Base-by-base conservation (phyloP, 2,113 vertebrate species). In the Alaudala cheleensis region DNA sequence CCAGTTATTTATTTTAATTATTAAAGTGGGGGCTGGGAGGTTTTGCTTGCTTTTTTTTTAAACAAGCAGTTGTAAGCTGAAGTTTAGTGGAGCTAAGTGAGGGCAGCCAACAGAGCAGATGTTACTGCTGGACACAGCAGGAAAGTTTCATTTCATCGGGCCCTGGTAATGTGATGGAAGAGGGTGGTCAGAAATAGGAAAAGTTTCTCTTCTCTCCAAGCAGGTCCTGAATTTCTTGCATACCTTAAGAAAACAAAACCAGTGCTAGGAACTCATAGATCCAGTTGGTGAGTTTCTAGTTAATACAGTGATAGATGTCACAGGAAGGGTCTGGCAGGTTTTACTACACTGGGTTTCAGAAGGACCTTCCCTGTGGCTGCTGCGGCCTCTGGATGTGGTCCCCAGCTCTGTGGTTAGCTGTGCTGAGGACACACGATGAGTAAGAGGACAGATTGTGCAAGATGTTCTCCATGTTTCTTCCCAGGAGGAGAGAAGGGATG, bases 381-480 rank as follows among this genome's bases (percentile, higher is more conserved):
- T 88, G 60, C 0, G 2, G 76, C 28, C 54, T 77, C 92, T 94
- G 88, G 95, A 88, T 62, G 31, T 56, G 51, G 51, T 94, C 79
- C 49, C 33, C 67, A 74, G 64, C 72, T 90, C 90, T 93, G 92
- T 91, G 93, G 93, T 91, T 49, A 92, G 51, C 74, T 86, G 39
- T 70, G 71, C 47, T 66, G 72, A 72, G 84, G 85, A 80, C 71
- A 81, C 42, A 54, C 33, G 45, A 15, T 88, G 91, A 97, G 60
- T 86, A 92, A 96, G 87, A 95, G 65, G 69, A 88, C 69, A 84
- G 60, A 72, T 93, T 96, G 91, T 79, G 94, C 91, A 95, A 96
- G 83, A 60, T 66, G 58, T 93, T 82, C 92, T 86, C 79, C 40
- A 5, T 77, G 45, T 47, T 83, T 40, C 50, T 95, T 42, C 28